These are phyloP conservation scores for Lasioglossum vierecki DNA, from an alignment of 2,888 invertebrate genomes.

Conservation along the genomic window DNA sequence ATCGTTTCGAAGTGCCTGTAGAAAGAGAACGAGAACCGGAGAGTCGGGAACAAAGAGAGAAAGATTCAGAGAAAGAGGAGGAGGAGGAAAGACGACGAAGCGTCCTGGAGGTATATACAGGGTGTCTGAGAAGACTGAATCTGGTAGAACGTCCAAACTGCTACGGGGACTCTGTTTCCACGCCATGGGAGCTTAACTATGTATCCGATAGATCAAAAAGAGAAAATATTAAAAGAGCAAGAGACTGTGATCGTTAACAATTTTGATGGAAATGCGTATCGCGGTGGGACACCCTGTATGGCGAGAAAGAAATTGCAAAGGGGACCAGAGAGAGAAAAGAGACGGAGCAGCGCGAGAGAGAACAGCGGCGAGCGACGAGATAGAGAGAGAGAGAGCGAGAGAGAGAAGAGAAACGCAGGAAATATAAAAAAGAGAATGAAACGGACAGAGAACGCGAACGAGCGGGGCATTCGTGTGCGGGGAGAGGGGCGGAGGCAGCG, in stretches of 20 bases:
- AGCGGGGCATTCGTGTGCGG: background rate
- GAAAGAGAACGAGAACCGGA: constrained; percentile 1
- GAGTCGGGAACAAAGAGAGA: background rate
- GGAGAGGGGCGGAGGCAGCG: constrained; percentile 26
- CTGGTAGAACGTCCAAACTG: background rate
- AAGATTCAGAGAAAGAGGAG: background rate
- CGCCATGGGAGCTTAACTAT: background rate
- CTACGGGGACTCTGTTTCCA: background rate
- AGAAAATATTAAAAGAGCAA: background rate
- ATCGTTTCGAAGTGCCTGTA: constrained; percentile 40
- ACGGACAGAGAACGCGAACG: constrained; percentile 14
- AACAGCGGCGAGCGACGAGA: background rate
- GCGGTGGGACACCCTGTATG: background rate
- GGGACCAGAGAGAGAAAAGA: background rate
- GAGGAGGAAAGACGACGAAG: constrained; percentile 1
- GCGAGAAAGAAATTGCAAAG: background rate
- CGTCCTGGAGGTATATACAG: constrained; percentile 1
- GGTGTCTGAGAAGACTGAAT: background rate
- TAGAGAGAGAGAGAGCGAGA: background rate
- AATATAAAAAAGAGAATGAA: constrained; percentile 44
- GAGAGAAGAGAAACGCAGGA: constrained; percentile 16
- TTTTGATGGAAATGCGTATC: background rate
- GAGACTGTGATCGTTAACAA: background rate
- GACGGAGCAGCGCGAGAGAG: constrained; percentile 15
- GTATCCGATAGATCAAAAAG: background rate